Evolutionary conservation across 2,888 invertebrate genomes (phyloP).

Genomic region (Deroplatys truncata): DNA sequence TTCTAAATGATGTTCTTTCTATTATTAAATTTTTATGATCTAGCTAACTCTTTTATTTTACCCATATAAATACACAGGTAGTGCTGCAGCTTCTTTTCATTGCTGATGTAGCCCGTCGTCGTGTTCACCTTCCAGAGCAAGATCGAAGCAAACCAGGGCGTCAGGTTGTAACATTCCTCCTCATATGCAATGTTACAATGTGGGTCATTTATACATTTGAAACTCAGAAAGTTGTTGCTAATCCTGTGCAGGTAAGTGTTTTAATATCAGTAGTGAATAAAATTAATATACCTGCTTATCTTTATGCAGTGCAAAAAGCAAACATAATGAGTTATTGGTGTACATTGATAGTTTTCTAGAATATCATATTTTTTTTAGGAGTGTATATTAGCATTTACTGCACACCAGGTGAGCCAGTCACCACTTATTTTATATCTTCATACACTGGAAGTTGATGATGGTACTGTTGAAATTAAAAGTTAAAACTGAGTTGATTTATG

Average conservation of each 20-base stretch:
- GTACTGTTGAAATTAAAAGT: too few relatives aligned
- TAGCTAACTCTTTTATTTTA: too few relatives aligned
- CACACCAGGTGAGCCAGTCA: too few relatives aligned
- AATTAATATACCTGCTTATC: background rate
- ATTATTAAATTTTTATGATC: too few relatives aligned
- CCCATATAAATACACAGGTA: conserved; percentile 52
- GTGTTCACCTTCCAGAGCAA: conserved; percentile 87
- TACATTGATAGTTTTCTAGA: background rate
- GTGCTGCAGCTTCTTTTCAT: conserved; percentile 91
- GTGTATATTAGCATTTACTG: too few relatives aligned
- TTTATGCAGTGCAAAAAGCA: background rate
- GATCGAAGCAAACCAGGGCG: conserved; percentile 92
- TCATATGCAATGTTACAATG: conserved; percentile 94
- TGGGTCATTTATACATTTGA: conserved; percentile 96
- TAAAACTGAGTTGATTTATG: too few relatives aligned
- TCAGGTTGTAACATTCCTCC: conserved; percentile 90
- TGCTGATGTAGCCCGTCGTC: conserved; percentile 85
- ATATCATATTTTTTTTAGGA: too few relatives aligned
- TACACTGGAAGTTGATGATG: too few relatives aligned
- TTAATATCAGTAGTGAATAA: background rate
- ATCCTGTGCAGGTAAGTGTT: conserved; percentile 67
- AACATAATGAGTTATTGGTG: background rate
- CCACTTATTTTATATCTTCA: too few relatives aligned
- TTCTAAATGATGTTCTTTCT: too few relatives aligned
- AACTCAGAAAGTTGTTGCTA: conserved; percentile 87